These are phyloP conservation scores for Herpetotheres cachinnans DNA, from an alignment of 2,113 vertebrate genomes.

Conservation along the genomic window DNA sequence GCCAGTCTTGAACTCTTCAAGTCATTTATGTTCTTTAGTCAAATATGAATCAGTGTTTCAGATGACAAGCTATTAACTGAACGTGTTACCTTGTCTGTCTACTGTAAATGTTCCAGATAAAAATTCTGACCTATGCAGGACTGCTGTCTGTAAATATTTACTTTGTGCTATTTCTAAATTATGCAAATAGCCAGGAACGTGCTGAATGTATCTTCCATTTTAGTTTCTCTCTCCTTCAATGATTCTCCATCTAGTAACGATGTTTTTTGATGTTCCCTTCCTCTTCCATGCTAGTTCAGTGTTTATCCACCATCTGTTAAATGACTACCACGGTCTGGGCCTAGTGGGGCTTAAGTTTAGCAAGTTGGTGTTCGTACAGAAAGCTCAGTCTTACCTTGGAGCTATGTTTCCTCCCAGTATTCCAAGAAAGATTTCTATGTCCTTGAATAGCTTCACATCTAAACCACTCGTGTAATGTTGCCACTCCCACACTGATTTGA, in stretches of 20 bases:
- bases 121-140: background rate
- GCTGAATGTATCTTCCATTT: background rate
- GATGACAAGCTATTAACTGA: background rate
- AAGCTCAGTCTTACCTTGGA: background rate
- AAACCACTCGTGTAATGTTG: background rate
- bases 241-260: background rate
- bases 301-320: background rate
- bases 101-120: background rate
- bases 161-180: slow-evolving; percentile 9
- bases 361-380: background rate
- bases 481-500: background rate
- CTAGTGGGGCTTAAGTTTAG: background rate
- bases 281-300: background rate
- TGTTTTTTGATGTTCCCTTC: background rate
- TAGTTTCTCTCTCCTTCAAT: background rate
- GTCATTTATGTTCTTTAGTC: slow-evolving; percentile 30
- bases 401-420: background rate
- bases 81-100: background rate
- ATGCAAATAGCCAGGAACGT: slow-evolving; percentile 7
- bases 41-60: background rate
- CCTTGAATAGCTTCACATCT: background rate
- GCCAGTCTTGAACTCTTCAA: background rate
- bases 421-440: background rate
- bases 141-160: slow-evolving; percentile 36
- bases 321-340: background rate